A percentile compares a stretch with the other conserved stretches of the same genome.
Evolutionary conservation across 2,113 vertebrate species (phyloP).

Genomic region (Monopterus albus): DNA sequence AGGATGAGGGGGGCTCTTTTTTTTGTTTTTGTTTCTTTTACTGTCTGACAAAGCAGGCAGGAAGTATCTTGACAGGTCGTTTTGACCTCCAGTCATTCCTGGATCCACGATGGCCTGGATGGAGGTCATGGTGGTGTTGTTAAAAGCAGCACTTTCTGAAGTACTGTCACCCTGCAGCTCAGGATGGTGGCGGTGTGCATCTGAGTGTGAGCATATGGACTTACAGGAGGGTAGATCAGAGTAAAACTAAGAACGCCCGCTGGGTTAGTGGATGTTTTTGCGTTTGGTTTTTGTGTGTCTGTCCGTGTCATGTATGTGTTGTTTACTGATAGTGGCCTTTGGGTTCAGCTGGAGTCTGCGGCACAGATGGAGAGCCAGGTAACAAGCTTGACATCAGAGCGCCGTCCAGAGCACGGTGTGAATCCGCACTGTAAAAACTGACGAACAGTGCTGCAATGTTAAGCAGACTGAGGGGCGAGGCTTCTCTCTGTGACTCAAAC

Average conservation of each 20-base stretch:
- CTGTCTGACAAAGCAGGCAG: not conserved
- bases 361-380: not conserved
- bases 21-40: too few relatives aligned
- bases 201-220: too few relatives aligned
- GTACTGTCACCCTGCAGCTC: not conserved
- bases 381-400: not conserved
- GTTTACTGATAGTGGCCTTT: not conserved
- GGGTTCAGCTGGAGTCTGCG: not conserved
- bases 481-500: too few relatives aligned
- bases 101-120: not conserved
- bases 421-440: not conserved
- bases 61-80: not conserved
- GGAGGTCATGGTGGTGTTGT: not conserved
- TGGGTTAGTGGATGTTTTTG: too few relatives aligned
- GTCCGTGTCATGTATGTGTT: too few relatives aligned
- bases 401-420: not conserved
- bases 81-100: not conserved
- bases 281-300: too few relatives aligned
- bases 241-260: too few relatives aligned
- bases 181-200: too few relatives aligned
- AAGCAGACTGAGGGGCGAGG: too few relatives aligned
- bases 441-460: not conserved
- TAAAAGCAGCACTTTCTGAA: constrained; percentile 12
- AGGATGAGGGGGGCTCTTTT: not conserved
- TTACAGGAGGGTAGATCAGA: too few relatives aligned